Evolutionary conservation across 2,113 vertebrate species (phyloP).

Genomic region (Chaetura pelagica): DNA sequence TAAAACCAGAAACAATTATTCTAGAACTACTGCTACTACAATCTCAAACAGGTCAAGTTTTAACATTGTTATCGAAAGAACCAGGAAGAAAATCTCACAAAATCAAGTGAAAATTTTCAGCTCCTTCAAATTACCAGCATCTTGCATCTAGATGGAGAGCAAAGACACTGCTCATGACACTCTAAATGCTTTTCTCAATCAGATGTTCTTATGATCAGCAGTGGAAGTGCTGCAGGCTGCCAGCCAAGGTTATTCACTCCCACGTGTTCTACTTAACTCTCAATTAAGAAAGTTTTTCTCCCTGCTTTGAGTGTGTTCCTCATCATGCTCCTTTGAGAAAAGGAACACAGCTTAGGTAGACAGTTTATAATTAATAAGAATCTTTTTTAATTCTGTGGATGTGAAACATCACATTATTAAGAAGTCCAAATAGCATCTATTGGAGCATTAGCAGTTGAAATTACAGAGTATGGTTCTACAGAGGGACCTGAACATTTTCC

Average conservation of each 20-base stretch:
- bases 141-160: neutral
- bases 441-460: neutral
- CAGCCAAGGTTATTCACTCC: neutral
- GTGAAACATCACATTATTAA: neutral
- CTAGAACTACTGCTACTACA: neutral
- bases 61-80: neutral
- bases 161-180: neutral
- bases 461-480: neutral
- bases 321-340: neutral
- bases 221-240: neutral
- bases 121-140: neutral
- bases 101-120: neutral
- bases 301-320: neutral
- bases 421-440: neutral
- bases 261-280: neutral
- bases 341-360: neutral
- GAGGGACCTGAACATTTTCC: neutral
- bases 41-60: neutral
- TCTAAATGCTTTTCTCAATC: neutral
- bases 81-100: neutral
- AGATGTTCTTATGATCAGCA: neutral
- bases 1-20: neutral
- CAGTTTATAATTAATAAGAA: neutral
- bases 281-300: neutral
- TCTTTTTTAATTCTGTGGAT: neutral